phyloP scores from a whole-genome alignment of 2,113 vertebrate genomes.

The Fulica atra region DNA sequence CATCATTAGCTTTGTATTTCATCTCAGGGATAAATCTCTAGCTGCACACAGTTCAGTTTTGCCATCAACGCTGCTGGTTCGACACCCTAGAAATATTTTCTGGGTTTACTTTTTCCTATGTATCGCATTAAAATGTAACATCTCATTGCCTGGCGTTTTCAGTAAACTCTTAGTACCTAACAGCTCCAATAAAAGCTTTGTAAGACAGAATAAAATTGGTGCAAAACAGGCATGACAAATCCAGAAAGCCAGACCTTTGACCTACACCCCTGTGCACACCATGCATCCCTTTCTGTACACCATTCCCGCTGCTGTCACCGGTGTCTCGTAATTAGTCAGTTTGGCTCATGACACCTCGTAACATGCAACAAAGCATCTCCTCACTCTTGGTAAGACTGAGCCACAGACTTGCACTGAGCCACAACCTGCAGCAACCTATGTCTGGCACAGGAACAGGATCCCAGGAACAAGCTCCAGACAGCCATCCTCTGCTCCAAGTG shows the following conservation, averaged over 20 bases:
- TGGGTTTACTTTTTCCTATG: neutral
- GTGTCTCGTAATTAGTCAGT: neutral
- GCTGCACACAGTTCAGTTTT: neutral
- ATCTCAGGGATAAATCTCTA: neutral
- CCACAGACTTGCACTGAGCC: neutral
- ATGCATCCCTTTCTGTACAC: neutral
- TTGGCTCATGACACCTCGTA: neutral
- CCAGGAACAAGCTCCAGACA: neutral
- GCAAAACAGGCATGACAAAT: neutral
- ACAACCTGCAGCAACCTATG: fast-evolving
- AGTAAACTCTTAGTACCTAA: neutral
- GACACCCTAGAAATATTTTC: neutral
- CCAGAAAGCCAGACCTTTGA: neutral
- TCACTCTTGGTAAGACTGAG: neutral
- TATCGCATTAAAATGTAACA: neutral
- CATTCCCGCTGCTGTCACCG: neutral
- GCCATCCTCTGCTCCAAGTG: neutral
- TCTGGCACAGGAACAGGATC: too few species aligned
- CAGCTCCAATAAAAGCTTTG: neutral
- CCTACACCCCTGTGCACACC: fast-evolving
- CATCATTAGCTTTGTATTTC: neutral
- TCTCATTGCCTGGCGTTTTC: neutral
- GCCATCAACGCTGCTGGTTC: neutral
- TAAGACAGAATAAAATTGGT: neutral
- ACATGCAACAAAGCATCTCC: neutral